Conservation (phyloP, 2,888 invertebrate species). For the Coelopa pilipes region DNA sequence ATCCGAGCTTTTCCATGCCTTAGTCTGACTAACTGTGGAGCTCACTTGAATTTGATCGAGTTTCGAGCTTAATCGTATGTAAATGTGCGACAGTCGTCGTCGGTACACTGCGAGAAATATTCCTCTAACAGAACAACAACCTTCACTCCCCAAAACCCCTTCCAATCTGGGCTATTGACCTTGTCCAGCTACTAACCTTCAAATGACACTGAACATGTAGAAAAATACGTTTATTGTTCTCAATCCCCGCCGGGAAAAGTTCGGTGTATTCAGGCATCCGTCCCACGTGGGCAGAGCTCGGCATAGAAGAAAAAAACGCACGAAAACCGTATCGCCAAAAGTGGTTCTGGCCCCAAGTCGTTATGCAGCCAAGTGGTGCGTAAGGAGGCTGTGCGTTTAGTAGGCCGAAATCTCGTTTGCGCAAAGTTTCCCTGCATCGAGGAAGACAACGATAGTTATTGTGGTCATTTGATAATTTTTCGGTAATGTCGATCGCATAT, state of each 20-base stretch:
- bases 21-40: slow-evolving; percentile 18
- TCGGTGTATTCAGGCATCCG: slow-evolving; percentile 21
- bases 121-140: not conserved
- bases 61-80: slow-evolving; percentile 29
- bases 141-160: not conserved
- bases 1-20: slow-evolving; percentile 18
- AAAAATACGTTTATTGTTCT: not conserved
- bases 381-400: slow-evolving; percentile 14
- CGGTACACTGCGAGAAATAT: slow-evolving; percentile 9
- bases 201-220: not conserved
- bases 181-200: not conserved
- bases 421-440: too few species aligned
- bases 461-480: too few species aligned
- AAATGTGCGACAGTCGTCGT: slow-evolving; percentile 7
- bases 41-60: slow-evolving; percentile 15
- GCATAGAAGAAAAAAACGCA: not conserved
- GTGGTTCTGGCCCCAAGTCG: slow-evolving; percentile 17
- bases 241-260: not conserved
- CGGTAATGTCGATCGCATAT: too few species aligned
- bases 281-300: slow-evolving; percentile 16
- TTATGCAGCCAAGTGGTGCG: slow-evolving; percentile 30
- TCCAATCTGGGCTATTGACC: not conserved
- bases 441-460: too few species aligned
- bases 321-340: slow-evolving; percentile 20
- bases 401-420: slow-evolving; percentile 12